Evolutionary conservation across 1,140 invertebrate species (phyloP).

Genomic region (Atta texana): DNA sequence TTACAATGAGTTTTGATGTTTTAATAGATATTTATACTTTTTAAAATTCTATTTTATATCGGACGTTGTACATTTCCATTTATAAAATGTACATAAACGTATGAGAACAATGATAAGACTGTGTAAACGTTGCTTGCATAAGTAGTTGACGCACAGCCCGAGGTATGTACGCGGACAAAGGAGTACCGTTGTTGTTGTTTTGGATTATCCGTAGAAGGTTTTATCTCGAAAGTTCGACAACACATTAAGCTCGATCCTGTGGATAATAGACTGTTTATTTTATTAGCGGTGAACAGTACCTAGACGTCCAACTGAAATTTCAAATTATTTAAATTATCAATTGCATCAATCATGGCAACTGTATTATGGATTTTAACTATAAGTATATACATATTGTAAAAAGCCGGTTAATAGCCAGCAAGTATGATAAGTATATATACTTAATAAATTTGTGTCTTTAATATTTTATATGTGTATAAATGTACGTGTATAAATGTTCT

Average conservation of each 20-base stretch:
- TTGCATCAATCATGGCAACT: not conserved
- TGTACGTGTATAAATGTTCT: too few species aligned
- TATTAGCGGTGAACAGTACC: conserved; percentile 75
- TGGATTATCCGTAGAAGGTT: conserved; percentile 79
- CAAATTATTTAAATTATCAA: conserved; percentile 45
- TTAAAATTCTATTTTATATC: not conserved
- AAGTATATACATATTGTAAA: not conserved
- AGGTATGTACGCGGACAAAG: conserved; percentile 74
- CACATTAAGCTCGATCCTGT: conserved; percentile 75
- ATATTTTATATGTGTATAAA: too few species aligned
- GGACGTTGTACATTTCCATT: not conserved
- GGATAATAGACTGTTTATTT: conserved; percentile 83
- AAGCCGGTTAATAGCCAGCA: not conserved
- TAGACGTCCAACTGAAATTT: conserved; percentile 4
- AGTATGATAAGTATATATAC: too few species aligned
- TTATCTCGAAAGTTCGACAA: conserved; percentile 73
- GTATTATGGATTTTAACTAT: not conserved
- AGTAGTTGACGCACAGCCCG: conserved; percentile 73
- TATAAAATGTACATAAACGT: conserved; percentile 71
- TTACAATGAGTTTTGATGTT: not conserved
- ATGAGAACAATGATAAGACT: conserved; percentile 46
- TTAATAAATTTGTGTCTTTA: too few species aligned
- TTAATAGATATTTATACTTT: not conserved
- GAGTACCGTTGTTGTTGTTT: conserved; percentile 79
- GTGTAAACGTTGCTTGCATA: conserved; percentile 72